A percentile compares a stretch with the other conserved stretches of the same genome.
Conservation (phyloP, 2,888 invertebrate species). For the Allygus modestus region DNA sequence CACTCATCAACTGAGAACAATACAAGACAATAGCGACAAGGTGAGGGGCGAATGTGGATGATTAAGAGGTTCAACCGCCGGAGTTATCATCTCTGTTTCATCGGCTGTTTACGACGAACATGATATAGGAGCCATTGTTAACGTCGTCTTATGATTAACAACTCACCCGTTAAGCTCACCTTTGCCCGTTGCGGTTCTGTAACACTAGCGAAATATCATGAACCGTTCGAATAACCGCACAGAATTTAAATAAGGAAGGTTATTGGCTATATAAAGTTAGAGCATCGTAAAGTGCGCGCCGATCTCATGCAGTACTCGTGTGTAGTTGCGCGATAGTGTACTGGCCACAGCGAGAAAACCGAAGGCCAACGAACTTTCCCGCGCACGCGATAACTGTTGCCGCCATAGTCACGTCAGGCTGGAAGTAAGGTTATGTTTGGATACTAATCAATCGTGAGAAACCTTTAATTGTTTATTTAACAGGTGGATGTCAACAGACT, state of each 20-base stretch:
- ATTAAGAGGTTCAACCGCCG: constrained; percentile 25
- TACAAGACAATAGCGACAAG: not conserved
- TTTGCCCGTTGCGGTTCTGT: constrained; percentile 33
- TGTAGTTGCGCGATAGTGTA: constrained; percentile 29
- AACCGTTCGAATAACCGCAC: constrained; percentile 45
- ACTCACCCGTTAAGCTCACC: constrained; percentile 50
- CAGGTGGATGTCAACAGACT: constrained; percentile 18
- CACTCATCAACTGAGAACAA: not conserved
- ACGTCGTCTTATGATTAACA: constrained; percentile 53
- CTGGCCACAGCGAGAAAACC: constrained; percentile 35
- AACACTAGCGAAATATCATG: constrained; percentile 34
- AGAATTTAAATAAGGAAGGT: constrained; percentile 46
- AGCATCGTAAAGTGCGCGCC: constrained; percentile 46
- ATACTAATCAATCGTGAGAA: constrained; percentile 28
- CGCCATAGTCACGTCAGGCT: constrained; percentile 29
- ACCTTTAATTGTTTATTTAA: constrained; percentile 11
- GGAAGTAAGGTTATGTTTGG: constrained; percentile 45
- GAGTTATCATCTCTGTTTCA: constrained; percentile 48
- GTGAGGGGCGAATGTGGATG: constrained; percentile 12
- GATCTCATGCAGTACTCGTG: not conserved
- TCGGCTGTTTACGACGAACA: constrained; percentile 44
- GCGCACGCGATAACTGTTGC: constrained; percentile 38
- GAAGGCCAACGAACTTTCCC: constrained; percentile 48
- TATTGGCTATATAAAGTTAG: constrained; percentile 38
- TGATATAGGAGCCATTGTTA: constrained; percentile 56